Base-by-base conservation (phyloP, 2,888 invertebrate species). In the Vandiemenella viatica region DNA sequence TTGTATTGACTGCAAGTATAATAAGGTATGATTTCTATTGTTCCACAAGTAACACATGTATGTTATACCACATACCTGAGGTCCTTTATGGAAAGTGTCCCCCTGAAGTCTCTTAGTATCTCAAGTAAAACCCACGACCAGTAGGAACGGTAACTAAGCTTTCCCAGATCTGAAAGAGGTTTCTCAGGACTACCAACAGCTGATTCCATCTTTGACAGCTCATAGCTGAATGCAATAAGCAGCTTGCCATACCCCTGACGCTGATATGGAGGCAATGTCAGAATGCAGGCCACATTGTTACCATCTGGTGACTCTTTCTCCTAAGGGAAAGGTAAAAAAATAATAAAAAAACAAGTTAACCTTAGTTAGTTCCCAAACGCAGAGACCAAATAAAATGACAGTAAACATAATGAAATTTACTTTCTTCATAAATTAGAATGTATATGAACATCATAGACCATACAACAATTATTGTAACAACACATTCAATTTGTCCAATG, bases 111-210 rank as follows among this genome's bases (percentile, higher is more conserved):
- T 60, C 90, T 77, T 54, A 98, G 74, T 44, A 92, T 83, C 67
- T 93, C 92, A 50, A 97, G 69, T 38, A 98, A 70, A 1, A 95
- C 84, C 79, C 89, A 95, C 37, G 93, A 91, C 97, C 97, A 98
- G 64, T 95, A 98, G 57, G 93, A 93, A 51, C 97, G 79, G 65
- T 97, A 97, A 57, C 92, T 93, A 18, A 97, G 71, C 60, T 95
- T 87, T 1, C 97, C 97, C 48, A 98, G 72, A 65, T 98, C 97
- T 47, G 95, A 95, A 6, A 98, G 68, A 0, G 97, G 97, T 63
- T 96, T 96, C 63, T 98, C 97, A 0, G 97, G 97, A 61, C 93
- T 93, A 0, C 97, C 97, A n/a, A 95, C 87, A 8, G 84, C 79
- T 57, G 85, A 82, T 68, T 98, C 97, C 44, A 91, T 71, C 59